phyloP scores from a whole-genome alignment of 2,113 vertebrate species.

The Motacilla alba region DNA sequence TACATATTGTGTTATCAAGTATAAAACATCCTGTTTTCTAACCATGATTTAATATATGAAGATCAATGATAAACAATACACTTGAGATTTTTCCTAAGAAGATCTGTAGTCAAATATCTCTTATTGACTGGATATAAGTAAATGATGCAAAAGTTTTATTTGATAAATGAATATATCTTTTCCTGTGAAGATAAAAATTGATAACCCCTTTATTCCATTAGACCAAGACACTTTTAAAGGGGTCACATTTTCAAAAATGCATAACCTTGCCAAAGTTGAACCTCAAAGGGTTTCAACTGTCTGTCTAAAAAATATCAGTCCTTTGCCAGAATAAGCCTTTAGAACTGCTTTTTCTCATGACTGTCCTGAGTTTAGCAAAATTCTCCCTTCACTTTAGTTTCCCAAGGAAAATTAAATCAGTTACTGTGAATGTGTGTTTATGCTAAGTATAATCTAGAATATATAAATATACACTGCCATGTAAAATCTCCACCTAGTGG shows the following conservation, averaged over 20 bases:
- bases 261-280: not conserved
- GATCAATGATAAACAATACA: constrained; percentile 78
- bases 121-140: constrained; percentile 80
- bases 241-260: not conserved
- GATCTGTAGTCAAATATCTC: constrained; percentile 77
- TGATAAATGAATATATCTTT: not conserved
- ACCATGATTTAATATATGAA: constrained; percentile 52
- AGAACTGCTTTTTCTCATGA: not conserved
- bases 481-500: not conserved
- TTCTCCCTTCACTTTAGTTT: not conserved
- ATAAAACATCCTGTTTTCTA: constrained; percentile 1
- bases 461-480: not conserved
- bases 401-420: not conserved
- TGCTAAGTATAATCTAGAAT: not conserved
- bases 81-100: constrained; percentile 75
- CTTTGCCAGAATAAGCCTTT: not conserved
- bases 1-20: not conserved
- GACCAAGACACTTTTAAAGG: not conserved
- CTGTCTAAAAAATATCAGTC: not conserved
- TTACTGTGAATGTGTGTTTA: not conserved
- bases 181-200: not conserved
- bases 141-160: not conserved
- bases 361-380: not conserved
- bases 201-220: not conserved
- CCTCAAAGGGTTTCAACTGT: not conserved